Evolutionary conservation across 2,888 invertebrate genomes (phyloP), one percentile per base, ranked within the genome.

Genomic region (Maniola hyperantus): DNA sequence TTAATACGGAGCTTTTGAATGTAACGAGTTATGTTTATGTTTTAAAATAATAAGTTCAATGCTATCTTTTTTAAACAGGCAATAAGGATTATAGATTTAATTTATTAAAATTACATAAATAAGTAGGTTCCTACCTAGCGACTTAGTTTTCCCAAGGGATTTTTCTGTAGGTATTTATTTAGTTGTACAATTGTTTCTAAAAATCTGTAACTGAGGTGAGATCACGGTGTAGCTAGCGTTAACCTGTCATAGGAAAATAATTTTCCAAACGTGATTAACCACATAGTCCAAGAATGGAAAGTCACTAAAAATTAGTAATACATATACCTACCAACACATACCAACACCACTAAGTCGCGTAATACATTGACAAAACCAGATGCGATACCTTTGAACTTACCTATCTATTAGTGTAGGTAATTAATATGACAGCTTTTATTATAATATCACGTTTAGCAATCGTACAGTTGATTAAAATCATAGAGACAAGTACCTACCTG

Each of bases 1-100:
- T 18, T 54, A 54, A 54, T 36, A 36, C 18, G 36, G 10, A 39
- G 36, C 55, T 55, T 55, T 55, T 36, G 18, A 13, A n/a, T 33
- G 33, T 50, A 50, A n/a, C 34, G 8, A 18, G 15, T 18, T 39
- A 46, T 2, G 36, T 34, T 18, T 36, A 18, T 15, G 15, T 8
- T 36, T 5, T 1, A 46, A 6, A 6, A 13, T 5, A n/a, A 6
- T 15, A 44, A n/a, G 44, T 44, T 42, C 6, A 36, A 36, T 36
- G 36, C 6, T 36, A 1, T 36, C 36, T 36, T 39, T 10, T 10
- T 10, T 39, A 39, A 39, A 39, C 10, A 39, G 10, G 39, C 26
- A 26, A 26, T n/a, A n/a, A n/a, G n/a, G n/a, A n/a, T 26, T 26
- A 26, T 26, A 26, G 2, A 26, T 4, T 26, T 26, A 26, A 26